Base-by-base conservation (phyloP, 2,797 vertebrate genomes). In the Calcarius lapponicus region DNA sequence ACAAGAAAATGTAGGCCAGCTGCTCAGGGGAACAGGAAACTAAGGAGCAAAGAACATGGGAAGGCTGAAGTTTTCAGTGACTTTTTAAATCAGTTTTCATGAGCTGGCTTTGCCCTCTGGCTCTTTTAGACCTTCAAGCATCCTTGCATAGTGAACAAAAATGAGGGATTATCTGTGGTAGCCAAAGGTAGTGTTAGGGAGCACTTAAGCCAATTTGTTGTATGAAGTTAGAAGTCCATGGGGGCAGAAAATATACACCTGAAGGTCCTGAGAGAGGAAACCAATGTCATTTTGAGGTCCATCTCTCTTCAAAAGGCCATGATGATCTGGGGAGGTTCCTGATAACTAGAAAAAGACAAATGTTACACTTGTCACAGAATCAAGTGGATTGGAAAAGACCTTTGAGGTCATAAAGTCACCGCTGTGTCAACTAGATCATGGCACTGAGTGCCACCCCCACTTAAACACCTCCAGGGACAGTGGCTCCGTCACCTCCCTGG, bases 401-500 rank as follows among this genome's bases (percentile, higher is more conserved):
- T 62, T 45, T 54, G 57, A 38, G 57, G 12, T 22, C 3, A 20
- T 51, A 4, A 71, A 62, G 22, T 82, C 22, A 61, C 48, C 15
- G 9, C 22, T 0, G 0, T 38, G 28, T 28, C n/a, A 54, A 45
- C 22, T 18, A 38, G n/a, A 28, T 18, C 9, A 28, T 45, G 17
- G 17, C 38, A 45, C 8, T 54, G 4, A 53, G 50, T 20, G 9
- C 13, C 40, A 8, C 0, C 1, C 12, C 6, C 18, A 22, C 21
- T 32, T 26, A 36, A 43, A 32, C 17, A 32, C 40, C 11, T 61
- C 14, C 38, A 71, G 48, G 28, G 22, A 53, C n/a, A 21, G 48
- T 19, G 48, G 7, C n/a, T 54, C 48, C 40, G 22, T 10, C 47
- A 53, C 22, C 11, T 54, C n/a, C 11, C n/a, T 72, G 48, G 14